These are phyloP conservation scores for Elymnias hypermnestra DNA, from an alignment of 1,140 invertebrate genomes.

Conservation along the genomic window DNA sequence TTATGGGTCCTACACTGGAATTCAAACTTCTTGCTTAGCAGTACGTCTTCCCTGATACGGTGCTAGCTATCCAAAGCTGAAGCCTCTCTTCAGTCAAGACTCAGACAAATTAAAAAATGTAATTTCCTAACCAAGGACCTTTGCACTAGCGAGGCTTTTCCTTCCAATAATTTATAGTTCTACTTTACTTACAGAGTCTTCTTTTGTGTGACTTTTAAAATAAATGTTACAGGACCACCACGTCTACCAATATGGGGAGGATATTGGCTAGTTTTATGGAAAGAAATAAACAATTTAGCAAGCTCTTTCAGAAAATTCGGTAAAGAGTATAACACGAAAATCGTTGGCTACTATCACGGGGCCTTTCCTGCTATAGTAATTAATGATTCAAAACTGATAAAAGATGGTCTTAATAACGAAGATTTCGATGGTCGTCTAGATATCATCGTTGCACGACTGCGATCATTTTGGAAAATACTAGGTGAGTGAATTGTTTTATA, in stretches of 20 bases:
- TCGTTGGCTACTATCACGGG: constrained; percentile 60
- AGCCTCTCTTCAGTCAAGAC: too few species aligned
- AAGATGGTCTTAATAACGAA: constrained; percentile 52
- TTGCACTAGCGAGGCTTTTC: too few species aligned
- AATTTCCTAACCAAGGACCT: too few species aligned
- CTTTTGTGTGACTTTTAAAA: neutral
- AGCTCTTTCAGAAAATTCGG: constrained; percentile 34
- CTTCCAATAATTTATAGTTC: too few species aligned
- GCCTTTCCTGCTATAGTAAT: constrained; percentile 40
- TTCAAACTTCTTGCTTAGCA: too few species aligned
- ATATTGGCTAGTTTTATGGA: constrained; percentile 46
- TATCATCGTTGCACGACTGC: constrained; percentile 44
- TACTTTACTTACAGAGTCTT: too few species aligned
- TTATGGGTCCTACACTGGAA: too few species aligned
- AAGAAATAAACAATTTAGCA: constrained; percentile 39
- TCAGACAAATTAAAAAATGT: too few species aligned
- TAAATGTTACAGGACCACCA: constrained; percentile 43
- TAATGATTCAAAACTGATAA: constrained; percentile 50
- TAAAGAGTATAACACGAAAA: constrained; percentile 46
- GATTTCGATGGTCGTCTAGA: constrained; percentile 63
- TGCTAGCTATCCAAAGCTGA: too few species aligned
- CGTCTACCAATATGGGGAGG: constrained; percentile 51
- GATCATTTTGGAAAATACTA: constrained; percentile 59
- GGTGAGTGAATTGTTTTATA: constrained; percentile 36
- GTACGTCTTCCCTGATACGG: too few species aligned